Percentiles rank a stretch among this genome's conserved stretches.
phyloP scores from a whole-genome alignment of 2,888 invertebrate species.

The Apeira syringaria region DNA sequence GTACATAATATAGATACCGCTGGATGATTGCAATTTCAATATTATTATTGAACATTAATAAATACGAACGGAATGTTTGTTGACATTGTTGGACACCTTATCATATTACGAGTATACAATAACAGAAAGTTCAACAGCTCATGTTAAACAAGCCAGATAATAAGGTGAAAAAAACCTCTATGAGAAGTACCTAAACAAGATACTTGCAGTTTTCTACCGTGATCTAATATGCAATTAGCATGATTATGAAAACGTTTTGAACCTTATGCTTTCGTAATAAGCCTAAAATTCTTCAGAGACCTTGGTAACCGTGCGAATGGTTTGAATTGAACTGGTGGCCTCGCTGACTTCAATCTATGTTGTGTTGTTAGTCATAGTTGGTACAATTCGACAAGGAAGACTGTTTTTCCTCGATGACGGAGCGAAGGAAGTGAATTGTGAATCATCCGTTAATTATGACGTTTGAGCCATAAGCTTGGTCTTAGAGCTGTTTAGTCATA shows the following conservation, averaged over 20 bases:
- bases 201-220: conserved; percentile 23
- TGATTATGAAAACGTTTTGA: conserved; percentile 29
- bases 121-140: conserved; percentile 19
- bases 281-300: conserved; percentile 12
- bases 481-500: too few relatives aligned
- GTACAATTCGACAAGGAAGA: conserved; percentile 39
- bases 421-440: conserved; percentile 19
- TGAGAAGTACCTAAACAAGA: not conserved
- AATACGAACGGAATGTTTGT: too few relatives aligned
- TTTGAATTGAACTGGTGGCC: conserved; percentile 28
- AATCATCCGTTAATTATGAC: conserved; percentile 27
- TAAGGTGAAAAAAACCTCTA: too few relatives aligned
- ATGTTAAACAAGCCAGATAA: conserved; percentile 16
- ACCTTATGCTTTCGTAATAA: conserved; percentile 31
- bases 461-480: not conserved
- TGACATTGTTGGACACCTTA: conserved; percentile 5
- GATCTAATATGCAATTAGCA: conserved; percentile 33
- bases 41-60: too few relatives aligned
- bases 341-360: conserved; percentile 38
- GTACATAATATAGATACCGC: too few relatives aligned
- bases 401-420: conserved; percentile 28
- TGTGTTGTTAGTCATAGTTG: conserved; percentile 53
- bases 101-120: too few relatives aligned
- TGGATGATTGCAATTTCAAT: too few relatives aligned
- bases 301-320: conserved; percentile 29